Base-by-base conservation (phyloP, 2,888 invertebrate species). In the Platypus cylindrus region DNA sequence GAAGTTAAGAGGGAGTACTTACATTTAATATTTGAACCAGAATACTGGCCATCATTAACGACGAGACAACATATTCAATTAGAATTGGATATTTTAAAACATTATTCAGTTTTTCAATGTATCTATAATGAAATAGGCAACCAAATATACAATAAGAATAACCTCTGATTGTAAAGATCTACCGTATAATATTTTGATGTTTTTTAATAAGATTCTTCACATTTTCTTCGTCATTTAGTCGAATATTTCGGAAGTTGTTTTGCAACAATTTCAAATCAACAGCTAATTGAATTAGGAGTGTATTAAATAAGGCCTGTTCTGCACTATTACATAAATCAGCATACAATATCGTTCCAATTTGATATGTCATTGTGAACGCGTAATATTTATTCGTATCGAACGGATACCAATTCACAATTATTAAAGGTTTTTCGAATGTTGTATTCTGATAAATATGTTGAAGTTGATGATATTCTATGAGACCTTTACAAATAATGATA, bases 181-280 rank as follows among this genome's bases (percentile, higher is more conserved):
- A 37, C 37, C 11, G 13, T 20, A 33, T 33, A 24, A 37, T n/a
- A 15, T 29, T n/a, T 16, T 37, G 37, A 30, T 37, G 37, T 25
- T 25, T 25, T 14, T 24, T 18, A 14, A 37, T 34, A 9, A 25
- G 11, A 8, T 2, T 5, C 30, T 29, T 37, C 2, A 37, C 12
- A 13, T 34, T 37, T 4, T 18, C 7, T 7, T 29, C 12, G 3
- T 15, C 2, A n/a, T 14, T 9, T n/a, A 13, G 26, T 26, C 12
- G 14, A 20, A 20, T 30, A 18, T 31, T 31, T 16, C 11, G 25
- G 22, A 34, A 29, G n/a, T 37, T 5, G 9, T 30, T 15, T 14
- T 37, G 37, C 16, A 37, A 17, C 11, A 30, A 20, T 30, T 37
- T 37, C 3, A 37, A 20, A 18, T 33, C 26, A 4, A 24, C 25